Conservation (phyloP, 2,888 invertebrate species). For the Xestia c-nigrum region DNA sequence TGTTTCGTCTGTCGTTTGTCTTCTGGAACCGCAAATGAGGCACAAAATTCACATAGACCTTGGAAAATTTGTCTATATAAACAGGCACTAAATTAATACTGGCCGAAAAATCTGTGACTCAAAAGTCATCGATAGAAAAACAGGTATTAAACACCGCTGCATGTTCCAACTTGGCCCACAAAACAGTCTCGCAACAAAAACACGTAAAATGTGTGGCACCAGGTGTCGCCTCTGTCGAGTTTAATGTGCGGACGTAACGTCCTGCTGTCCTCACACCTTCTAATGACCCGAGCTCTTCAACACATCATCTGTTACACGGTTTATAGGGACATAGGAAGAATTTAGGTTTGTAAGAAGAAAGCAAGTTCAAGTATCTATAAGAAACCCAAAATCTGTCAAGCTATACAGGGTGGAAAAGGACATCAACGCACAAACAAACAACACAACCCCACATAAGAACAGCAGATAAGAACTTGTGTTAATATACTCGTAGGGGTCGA, state of each 20-base stretch:
- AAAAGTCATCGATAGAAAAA: background rate
- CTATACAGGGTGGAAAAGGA: too few relatives aligned
- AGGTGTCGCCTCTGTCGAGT: conserved; percentile 44
- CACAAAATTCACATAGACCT: background rate
- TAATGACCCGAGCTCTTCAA: conserved; percentile 23
- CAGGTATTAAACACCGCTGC: background rate
- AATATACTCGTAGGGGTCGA: too few relatives aligned
- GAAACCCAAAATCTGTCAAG: too few relatives aligned
- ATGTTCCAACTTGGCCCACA: background rate
- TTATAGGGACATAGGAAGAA: background rate
- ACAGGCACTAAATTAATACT: too few relatives aligned
- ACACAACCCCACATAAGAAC: too few relatives aligned
- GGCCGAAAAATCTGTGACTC: background rate
- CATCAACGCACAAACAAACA: too few relatives aligned
- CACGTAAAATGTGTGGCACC: conserved; percentile 41
- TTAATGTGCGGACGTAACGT: conserved; percentile 29
- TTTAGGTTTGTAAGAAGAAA: background rate
- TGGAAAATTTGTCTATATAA: background rate
- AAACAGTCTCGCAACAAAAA: conserved; percentile 43
- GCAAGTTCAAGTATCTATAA: background rate
- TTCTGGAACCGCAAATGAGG: background rate
- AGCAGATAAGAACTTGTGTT: too few relatives aligned
- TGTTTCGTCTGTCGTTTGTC: background rate
- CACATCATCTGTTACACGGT: conserved; percentile 1
- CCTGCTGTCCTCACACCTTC: conserved; percentile 5